Evolutionary conservation across 1,140 invertebrate species (phyloP), one percentile per base, ranked within the genome.

Genomic region (Cyclina sinensis): DNA sequence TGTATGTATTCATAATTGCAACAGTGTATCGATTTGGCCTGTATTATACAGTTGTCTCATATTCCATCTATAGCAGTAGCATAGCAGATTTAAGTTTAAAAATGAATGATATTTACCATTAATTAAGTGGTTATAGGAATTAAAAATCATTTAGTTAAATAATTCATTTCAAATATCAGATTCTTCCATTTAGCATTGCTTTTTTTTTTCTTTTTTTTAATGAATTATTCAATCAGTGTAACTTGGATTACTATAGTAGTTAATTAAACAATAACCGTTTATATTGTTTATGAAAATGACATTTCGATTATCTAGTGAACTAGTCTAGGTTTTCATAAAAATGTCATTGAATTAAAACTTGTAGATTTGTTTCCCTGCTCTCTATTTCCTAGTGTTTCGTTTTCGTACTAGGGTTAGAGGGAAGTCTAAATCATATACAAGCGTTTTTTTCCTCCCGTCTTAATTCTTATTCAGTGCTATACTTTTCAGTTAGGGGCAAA

Each of bases 51-150:
- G 21, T 57, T 57, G 51, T 57, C 21, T 57, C 51, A 57, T 57
- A 57, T 18, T 57, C 51, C 51, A 57, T 57, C 21, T 57, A 57
- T 57, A 57, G n/a, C 51, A 57, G 51, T 57, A 57, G 51, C 51
- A 57, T 57, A 21, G 51, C 14, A 16, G 51, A 57, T 57, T 57
- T 57, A 57, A 43, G 43, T 7, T 43, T 43, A 43, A 43, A 43
- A 43, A 43, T 43, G 43, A 43, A 43, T 43, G 43, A 57, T 57
- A 57, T 21, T 57, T 57, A 57, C n/a, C 51, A 57, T 57, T 57
- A 57, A 57, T 57, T 57, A 57, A 57, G 51, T 57, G 51, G 51
- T 57, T 57, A 57, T 57, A 57, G 51, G 51, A 57, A 57, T 57
- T 57, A 57, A 57, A 57, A 57, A 57, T 57, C 51, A 57, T 57